Evolutionary conservation across 2,888 invertebrate genomes (phyloP), one percentile per base, ranked within the genome.

Genomic region (Pseudeuparius sepicola): DNA sequence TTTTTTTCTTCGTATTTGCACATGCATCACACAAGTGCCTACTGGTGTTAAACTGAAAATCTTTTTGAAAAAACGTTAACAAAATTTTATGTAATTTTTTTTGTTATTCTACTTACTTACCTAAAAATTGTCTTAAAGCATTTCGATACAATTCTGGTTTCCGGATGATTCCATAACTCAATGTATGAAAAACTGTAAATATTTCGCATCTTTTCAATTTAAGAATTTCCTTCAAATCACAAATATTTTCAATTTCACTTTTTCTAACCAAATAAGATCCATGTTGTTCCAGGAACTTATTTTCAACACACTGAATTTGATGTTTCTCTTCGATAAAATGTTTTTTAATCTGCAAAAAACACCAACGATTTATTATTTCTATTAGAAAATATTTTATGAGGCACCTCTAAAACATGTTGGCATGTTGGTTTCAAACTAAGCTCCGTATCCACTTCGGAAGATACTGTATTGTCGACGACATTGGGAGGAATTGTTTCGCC

Each of bases 111-210:
- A n/a, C n/a, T 15, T 16, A 13, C 24, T 34, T 47, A 60, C 59
- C 55, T 44, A 57, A 45, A 31, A 47, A 49, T 39, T 47, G 48
- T 39, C 50, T 51, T 3, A 54, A 39, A 12, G 35, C 36, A 17
- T 47, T 47, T 2, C 57, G 57, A 16, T 56, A 46, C 10, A 61
- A 39, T 41, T 59, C 55, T 6, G 37, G 37, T 9, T 50, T 47
- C 39, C 55, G 45, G 12, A 63, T 39, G 3, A 63, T 45, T 12
- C 49, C 48, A 41, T 52, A 57, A 31, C 52, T 50, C 9, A 16
- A 2, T 10, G 32, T 35, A 15, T 40, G 37, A n/a, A 55, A 25
- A 31, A 47, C 41, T 15, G 43, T 36, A 39, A 55, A 54, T 17
- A 48, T 36, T 48, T 43, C 28, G 23, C 44, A 40, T 10, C 36